Percentiles rank a stretch among this genome's conserved stretches.
These are phyloP conservation scores for Eulemur mongoz DNA, from an alignment of 2,797 vertebrate genomes.

Conservation along the genomic window DNA sequence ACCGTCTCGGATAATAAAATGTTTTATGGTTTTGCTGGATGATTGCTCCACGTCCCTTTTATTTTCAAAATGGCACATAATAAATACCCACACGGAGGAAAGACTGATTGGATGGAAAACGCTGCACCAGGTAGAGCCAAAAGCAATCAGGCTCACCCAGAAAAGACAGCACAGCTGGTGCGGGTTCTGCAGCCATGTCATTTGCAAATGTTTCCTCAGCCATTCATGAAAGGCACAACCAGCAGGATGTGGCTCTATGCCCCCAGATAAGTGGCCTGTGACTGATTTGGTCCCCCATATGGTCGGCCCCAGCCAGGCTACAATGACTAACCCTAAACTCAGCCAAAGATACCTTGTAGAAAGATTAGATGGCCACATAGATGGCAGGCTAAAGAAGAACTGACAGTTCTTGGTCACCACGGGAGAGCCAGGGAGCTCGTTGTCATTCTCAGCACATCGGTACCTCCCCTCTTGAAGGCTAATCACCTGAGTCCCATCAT, in stretches of 20 bases:
- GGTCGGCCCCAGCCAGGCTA: background rate
- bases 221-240: constrained; percentile 59
- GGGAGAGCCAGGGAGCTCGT: background rate
- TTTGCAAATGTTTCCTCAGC: constrained; percentile 52
- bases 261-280: background rate
- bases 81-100: constrained; percentile 74
- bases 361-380: background rate
- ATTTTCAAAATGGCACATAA: constrained; percentile 80
- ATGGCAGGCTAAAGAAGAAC: background rate
- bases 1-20: constrained; percentile 78
- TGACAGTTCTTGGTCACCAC: background rate
- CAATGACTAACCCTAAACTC: background rate
- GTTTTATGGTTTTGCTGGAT: constrained; percentile 79
- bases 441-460: background rate
- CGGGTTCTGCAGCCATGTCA: constrained; percentile 34
- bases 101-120: constrained; percentile 72
- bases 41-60: constrained; percentile 75
- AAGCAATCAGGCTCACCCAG: constrained; percentile 72
- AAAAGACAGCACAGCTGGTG: constrained; percentile 67
- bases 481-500: background rate
- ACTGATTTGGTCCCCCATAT: background rate
- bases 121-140: constrained; percentile 57
- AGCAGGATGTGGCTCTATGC: background rate
- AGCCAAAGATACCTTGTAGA: background rate
- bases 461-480: background rate